Conservation (phyloP, 2,113 vertebrate genomes). For the Probosciger aterrimus region DNA sequence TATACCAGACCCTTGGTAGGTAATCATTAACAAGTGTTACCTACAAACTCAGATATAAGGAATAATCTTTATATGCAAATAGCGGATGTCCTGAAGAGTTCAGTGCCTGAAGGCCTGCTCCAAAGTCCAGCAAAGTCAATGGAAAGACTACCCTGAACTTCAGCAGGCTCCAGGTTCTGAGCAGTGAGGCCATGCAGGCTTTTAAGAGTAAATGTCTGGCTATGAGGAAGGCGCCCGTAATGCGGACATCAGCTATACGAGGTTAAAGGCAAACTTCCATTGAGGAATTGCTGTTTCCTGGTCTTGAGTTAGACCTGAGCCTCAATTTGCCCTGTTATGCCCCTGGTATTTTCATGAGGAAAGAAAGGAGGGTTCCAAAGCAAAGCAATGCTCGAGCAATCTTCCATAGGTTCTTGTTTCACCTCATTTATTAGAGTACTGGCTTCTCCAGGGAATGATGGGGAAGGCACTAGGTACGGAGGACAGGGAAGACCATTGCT, state of each 20-base stretch:
- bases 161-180: background rate
- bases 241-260: rapidly evolving
- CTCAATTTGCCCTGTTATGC: rapidly evolving
- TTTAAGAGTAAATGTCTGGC: rapidly evolving
- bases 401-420: background rate
- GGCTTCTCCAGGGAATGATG: rapidly evolving
- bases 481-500: rapidly evolving
- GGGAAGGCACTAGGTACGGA: background rate
- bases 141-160: background rate
- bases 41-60: background rate
- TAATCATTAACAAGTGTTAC: background rate
- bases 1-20: background rate
- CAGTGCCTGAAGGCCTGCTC: background rate
- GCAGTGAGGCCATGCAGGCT: rapidly evolving
- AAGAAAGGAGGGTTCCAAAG: background rate
- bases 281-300: background rate
- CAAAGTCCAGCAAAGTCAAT: background rate
- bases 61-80: background rate
- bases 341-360: rapidly evolving
- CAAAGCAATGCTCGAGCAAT: background rate
- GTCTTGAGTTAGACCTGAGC: rapidly evolving
- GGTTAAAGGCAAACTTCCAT: background rate
- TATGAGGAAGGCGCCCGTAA: rapidly evolving
- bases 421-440: rapidly evolving
- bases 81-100: background rate